phyloP scores from a whole-genome alignment of 1,140 invertebrate species.

The Plodia interpunctella region DNA sequence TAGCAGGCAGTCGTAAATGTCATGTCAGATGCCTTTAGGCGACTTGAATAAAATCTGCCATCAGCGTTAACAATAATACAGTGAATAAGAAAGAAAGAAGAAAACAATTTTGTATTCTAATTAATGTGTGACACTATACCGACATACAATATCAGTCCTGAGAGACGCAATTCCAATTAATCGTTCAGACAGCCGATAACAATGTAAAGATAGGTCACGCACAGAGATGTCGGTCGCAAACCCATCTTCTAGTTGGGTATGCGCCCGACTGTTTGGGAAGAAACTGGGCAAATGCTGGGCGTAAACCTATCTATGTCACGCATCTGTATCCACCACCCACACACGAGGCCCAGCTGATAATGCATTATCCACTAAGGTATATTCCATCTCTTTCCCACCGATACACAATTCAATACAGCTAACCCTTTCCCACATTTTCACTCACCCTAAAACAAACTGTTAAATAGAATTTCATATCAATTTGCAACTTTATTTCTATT shows the following conservation, averaged over 20 bases:
- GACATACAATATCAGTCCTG: background rate
- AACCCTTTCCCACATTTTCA: constrained; percentile 21
- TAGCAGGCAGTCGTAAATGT: too few species aligned
- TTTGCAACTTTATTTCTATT: constrained; percentile 4
- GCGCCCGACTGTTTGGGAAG: too few species aligned
- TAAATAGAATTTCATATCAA: background rate
- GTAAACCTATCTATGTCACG: too few species aligned
- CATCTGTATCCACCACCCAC: constrained; percentile 1
- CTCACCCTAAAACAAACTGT: constrained; percentile 22
- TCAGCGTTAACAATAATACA: too few species aligned
- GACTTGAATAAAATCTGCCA: too few species aligned
- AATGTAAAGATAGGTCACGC: constrained; percentile 24
- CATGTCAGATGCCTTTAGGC: too few species aligned
- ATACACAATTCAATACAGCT: background rate
- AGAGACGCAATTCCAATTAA: constrained; percentile 15
- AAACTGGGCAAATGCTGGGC: background rate
- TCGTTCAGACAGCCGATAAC: constrained; percentile 17
- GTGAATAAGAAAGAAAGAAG: too few species aligned
- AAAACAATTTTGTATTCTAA: background rate
- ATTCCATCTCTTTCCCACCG: constrained; percentile 8
- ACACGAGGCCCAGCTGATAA: constrained; percentile 15
- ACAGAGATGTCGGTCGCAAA: background rate
- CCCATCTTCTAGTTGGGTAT: too few species aligned
- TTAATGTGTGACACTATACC: background rate
- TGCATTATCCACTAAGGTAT: background rate